Evolutionary conservation across 2,888 invertebrate genomes (phyloP), one percentile per base, ranked within the genome.

Genomic region (Ethmia dodecea): DNA sequence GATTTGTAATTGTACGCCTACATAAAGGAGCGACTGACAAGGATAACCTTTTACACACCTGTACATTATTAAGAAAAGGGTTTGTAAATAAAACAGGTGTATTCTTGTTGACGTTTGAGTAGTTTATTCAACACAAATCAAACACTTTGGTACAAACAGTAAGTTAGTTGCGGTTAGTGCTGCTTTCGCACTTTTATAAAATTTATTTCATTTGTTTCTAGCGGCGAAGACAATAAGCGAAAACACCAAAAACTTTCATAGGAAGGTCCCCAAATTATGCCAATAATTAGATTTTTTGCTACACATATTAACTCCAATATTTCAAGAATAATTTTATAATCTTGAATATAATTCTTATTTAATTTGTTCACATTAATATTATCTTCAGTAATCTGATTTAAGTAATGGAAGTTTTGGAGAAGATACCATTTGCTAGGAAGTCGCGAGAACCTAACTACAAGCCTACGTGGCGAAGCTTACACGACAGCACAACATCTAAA

Each of bases 101-200:
- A 15, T 31, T 35, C 24, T 40, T 27, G 39, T 40, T 73, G 77
- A 81, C 70, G 71, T 77, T 81, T 78, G 80, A 80, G 73, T 87
- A 84, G 69, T 87, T 83, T 83, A 86, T 86, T 86, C 72, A 86
- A 84, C 77, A 86, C 83, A 86, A 84, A 78, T 83, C 81, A 81
- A 86, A 86, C 83, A 84, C 86, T 87, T 86, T 87, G 86, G 86
- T 86, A 86, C 84, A 84, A 78, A 81, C 71, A 71, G 75, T n/a
- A n/a, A n/a, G n/a, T 81, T 79, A 75, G 74, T 73, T 74, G 80
- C 70, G 67, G 66, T 70, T 62, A 73, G 76, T 76, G 62, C 65
- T 67, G 61, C n/a, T 26, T 11, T 69, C 54, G 54, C 60, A 64
- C 69, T 55, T 61, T 63, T 59, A 61, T 53, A 55, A 54, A 54